Base-by-base conservation (phyloP, 30 jellyfish, hydroid and myxozoan species). In the Pseudorhiza aurosa region DNA sequence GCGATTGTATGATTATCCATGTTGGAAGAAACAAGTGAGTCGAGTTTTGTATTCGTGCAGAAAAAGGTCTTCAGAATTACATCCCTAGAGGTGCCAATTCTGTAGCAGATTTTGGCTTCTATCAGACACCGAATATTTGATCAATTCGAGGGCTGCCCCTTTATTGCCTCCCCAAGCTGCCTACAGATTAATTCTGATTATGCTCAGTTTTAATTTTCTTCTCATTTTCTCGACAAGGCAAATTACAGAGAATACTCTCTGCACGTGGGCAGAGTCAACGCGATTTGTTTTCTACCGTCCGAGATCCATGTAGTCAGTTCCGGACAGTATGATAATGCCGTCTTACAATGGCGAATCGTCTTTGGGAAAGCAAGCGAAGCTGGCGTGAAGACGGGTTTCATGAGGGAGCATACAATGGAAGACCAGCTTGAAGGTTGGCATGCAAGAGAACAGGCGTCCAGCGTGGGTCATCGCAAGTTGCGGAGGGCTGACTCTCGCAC, bases 1-100 rank as follows among this genome's bases (percentile, higher is more conserved):
- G 27, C 75, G 97, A 37, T 19, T 82, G 73, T 89, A 45, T 57
- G 35, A 77, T 10, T 81, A 72, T 77, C 97, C 97, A 42, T 89
- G 96, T 49, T 73, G 63, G 46, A 37, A 62, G 19, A 53, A 12
- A 53, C 35, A 53, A 53, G 67, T 53, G 67, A 53, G 67, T 47
- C n/a, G n/a, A n/a, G n/a, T n/a, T n/a, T n/a, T n/a, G n/a, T n/a
- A n/a, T n/a, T n/a, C n/a, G n/a, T n/a, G n/a, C n/a, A n/a, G n/a
- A n/a, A n/a, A n/a, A n/a, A n/a, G n/a, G n/a, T n/a, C n/a, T n/a
- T n/a, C n/a, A n/a, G n/a, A n/a, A n/a, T n/a, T n/a, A n/a, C n/a
- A n/a, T n/a, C n/a, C n/a, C n/a, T n/a, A n/a, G n/a, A n/a, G n/a
- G n/a, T n/a, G n/a, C n/a, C n/a, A n/a, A n/a, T n/a, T n/a, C n/a